These are phyloP conservation scores for Adoxophyes honmai DNA, from an alignment of 1,140 invertebrate genomes.

Conservation along the genomic window DNA sequence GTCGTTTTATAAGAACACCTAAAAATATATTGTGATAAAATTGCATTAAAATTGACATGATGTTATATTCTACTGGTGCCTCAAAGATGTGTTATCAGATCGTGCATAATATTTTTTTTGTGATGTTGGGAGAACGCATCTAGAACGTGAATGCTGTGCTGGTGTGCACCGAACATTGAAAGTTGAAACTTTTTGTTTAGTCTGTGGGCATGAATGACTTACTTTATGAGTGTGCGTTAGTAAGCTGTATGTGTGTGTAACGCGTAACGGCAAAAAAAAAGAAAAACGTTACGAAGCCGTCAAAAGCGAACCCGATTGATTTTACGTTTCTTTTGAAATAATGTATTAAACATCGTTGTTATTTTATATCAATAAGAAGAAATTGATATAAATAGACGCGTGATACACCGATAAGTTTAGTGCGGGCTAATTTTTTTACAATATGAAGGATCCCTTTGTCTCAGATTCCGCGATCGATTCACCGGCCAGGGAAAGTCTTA, in stretches of 20 bases:
- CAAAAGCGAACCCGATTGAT: conserved; percentile 2
- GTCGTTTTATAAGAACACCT: too few relatives aligned
- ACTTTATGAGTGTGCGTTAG: not conserved
- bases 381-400: not conserved
- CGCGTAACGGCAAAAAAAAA: conserved; percentile 1
- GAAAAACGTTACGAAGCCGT: conserved; percentile 11
- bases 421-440: conserved; percentile 20
- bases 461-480: conserved; percentile 63
- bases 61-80: too few relatives aligned
- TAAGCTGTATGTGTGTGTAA: not conserved
- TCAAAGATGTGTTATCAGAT: too few relatives aligned
- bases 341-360: conserved; percentile 3
- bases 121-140: not conserved
- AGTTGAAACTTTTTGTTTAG: too few relatives aligned
- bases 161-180: too few relatives aligned
- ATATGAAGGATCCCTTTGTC: conserved; percentile 69
- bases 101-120: not conserved
- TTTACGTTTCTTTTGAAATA: not conserved
- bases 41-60: too few relatives aligned
- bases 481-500: conserved; percentile 53
- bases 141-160: not conserved
- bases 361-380: not conserved
- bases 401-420: not conserved
- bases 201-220: not conserved
- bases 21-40: too few relatives aligned